phyloP scores from a whole-genome alignment of 2,888 invertebrate species.

The Eueremaeus valkanovi region DNA sequence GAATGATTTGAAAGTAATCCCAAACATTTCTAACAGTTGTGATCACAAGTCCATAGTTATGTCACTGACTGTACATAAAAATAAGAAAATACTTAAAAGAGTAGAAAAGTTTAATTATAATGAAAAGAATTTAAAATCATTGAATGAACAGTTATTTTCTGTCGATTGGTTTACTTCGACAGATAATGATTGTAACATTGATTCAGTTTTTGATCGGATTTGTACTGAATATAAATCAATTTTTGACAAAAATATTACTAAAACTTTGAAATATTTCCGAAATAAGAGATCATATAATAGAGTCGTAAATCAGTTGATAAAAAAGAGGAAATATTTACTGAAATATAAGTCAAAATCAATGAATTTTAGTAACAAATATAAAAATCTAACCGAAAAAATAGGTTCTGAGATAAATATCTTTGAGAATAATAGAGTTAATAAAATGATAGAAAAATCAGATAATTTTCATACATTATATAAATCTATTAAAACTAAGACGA shows the following conservation, averaged over 20 bases:
- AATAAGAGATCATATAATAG: background rate
- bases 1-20: background rate
- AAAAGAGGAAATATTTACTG: background rate
- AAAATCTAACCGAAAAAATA: background rate
- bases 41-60: background rate
- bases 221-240: background rate
- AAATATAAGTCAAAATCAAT: background rate
- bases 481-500: background rate
- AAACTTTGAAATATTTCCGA: background rate
- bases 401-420: background rate
- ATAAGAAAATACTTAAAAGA: background rate
- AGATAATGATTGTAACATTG: background rate
- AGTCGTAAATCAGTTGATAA: background rate
- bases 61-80: background rate
- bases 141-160: background rate
- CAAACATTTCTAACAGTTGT: background rate
- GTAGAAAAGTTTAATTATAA: background rate
- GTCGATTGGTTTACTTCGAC: background rate
- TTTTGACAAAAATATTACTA: background rate
- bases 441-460: background rate
- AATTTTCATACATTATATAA: background rate
- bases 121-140: background rate
- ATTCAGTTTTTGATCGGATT: background rate
- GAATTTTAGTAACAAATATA: background rate
- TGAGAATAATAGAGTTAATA: background rate